These are phyloP conservation scores for Callospermophilus lateralis DNA, from an alignment of 2,113 vertebrate species.

Conservation along the genomic window DNA sequence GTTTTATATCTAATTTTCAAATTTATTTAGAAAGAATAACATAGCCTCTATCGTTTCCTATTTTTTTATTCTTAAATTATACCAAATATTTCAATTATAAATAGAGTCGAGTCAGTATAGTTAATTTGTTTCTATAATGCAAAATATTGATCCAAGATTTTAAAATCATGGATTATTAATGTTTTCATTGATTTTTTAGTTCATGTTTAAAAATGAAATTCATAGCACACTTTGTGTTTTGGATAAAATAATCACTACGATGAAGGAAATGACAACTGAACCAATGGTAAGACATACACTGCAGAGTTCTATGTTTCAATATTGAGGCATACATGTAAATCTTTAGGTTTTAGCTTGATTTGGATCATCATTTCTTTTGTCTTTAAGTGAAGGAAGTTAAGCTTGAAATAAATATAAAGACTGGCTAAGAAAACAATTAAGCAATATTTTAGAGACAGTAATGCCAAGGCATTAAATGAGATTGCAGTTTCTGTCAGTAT, in stretches of 20 bases:
- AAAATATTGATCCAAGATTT: constrained; percentile 1
- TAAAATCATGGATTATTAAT: not conserved
- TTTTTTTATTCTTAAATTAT: not conserved
- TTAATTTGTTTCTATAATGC: constrained; percentile 21
- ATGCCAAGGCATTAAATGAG: not conserved
- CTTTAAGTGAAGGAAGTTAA: not conserved
- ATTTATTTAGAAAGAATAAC: not conserved
- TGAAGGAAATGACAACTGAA: not conserved
- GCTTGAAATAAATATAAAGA: not conserved
- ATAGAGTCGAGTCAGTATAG: not conserved
- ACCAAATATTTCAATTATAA: not conserved
- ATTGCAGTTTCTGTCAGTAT: not conserved
- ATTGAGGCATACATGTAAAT: not conserved
- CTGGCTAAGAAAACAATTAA: constrained; percentile 8
- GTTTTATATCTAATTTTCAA: not conserved
- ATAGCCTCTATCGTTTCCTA: not conserved
- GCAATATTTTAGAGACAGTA: not conserved
- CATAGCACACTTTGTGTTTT: not conserved
- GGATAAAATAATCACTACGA: not conserved
- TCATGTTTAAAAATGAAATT: constrained; percentile 34
- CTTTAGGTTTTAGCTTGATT: not conserved
- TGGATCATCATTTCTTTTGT: not conserved
- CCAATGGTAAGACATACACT: not conserved
- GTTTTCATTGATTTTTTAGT: constrained; percentile 43
- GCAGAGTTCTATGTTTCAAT: not conserved